These are phyloP conservation scores for Erinaceus europaeus DNA, from an alignment of 2,113 vertebrate genomes.

Conservation along the genomic window DNA sequence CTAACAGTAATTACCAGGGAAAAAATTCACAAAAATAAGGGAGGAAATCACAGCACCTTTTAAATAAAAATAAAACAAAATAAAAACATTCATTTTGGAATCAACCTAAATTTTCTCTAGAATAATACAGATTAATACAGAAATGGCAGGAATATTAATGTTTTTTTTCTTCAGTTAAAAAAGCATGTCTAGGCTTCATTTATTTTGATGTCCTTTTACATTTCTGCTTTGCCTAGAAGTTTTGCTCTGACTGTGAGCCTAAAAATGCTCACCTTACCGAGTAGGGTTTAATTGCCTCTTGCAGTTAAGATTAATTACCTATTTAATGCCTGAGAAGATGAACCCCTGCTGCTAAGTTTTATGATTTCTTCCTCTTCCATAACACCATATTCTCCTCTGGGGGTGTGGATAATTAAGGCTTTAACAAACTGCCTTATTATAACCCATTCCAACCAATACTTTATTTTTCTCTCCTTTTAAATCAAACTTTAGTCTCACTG, in stretches of 20 bases:
- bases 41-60: not conserved
- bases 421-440: slow-evolving; percentile 58
- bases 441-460: slow-evolving; percentile 30
- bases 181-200: not conserved
- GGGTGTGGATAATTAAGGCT: slow-evolving; percentile 28
- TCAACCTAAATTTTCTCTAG: not conserved
- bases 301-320: slow-evolving; percentile 62
- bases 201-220: slow-evolving; percentile 10
- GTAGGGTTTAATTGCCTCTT: slow-evolving; percentile 45
- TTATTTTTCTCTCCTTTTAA: slow-evolving; percentile 48
- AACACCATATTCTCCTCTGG: slow-evolving; percentile 31
- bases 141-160: not conserved
- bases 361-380: slow-evolving; percentile 48
- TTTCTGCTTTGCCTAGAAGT: not conserved
- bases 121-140: not conserved
- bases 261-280: not conserved
- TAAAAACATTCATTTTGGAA: not conserved
- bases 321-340: slow-evolving; percentile 56
- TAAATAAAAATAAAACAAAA: slow-evolving; percentile 5
- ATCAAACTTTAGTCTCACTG: slow-evolving; percentile 23
- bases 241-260: slow-evolving; percentile 14
- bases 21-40: not conserved
- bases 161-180: not conserved
- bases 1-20: not conserved
- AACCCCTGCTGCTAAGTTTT: slow-evolving; percentile 56